These are phyloP conservation scores for Stomatorhinus ivindoensis DNA, from an alignment of 2,113 vertebrate genomes.

Conservation along the genomic window DNA sequence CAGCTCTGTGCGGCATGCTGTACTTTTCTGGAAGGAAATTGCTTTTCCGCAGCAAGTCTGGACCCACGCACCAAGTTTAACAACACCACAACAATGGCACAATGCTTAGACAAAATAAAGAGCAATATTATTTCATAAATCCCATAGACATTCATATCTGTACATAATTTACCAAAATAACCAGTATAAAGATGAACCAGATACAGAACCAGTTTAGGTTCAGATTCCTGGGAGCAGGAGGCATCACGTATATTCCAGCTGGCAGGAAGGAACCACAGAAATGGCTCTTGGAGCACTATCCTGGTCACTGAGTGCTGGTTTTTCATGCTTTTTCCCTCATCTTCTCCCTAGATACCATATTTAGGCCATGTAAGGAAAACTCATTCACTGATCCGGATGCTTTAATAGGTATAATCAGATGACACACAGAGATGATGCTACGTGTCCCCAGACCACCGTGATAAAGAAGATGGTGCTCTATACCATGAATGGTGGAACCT, in stretches of 20 bases:
- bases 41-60: not conserved
- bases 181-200: not conserved
- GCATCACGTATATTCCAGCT: not conserved
- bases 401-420: not conserved
- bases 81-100: not conserved
- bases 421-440: not conserved
- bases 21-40: not conserved
- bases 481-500: not conserved
- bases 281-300: not conserved
- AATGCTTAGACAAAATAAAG: not conserved
- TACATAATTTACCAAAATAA: not conserved
- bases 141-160: not conserved
- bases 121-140: not conserved
- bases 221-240: not conserved
- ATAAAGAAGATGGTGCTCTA: not conserved
- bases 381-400: not conserved
- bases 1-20: not conserved
- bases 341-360: not conserved
- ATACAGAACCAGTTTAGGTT: not conserved
- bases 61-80: not conserved
- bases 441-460: not conserved
- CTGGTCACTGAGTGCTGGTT: not conserved
- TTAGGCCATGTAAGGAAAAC: not conserved
- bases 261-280: not conserved
- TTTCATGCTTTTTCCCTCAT: not conserved